phyloP scores from a whole-genome alignment of 2,888 invertebrate species.

The Aphelenchoides bicaudatus region DNA sequence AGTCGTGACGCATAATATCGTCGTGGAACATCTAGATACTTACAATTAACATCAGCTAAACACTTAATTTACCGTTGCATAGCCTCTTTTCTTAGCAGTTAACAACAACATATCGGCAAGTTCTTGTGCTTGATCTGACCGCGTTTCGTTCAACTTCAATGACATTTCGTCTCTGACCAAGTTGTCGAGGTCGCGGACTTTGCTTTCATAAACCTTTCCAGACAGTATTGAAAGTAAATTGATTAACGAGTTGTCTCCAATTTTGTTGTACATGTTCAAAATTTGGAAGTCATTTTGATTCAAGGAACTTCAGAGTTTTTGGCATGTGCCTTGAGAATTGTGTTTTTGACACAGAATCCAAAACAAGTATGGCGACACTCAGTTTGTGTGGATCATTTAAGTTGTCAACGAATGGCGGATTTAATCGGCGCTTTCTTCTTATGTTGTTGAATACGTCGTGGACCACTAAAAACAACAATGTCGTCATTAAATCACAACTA shows the following conservation, averaged over 20 bases:
- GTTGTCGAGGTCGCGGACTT: not conserved
- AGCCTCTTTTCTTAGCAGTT: too few relatives aligned
- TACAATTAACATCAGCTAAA: too few relatives aligned
- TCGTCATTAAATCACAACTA: too few relatives aligned
- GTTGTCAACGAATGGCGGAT: conserved; percentile 4
- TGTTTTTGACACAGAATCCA: conserved; percentile 40
- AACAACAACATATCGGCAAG: too few relatives aligned
- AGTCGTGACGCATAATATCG: conserved; percentile 17
- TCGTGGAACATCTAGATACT: too few relatives aligned
- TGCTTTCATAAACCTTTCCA: conserved; percentile 19
- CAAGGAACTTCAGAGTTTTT: conserved; percentile 67
- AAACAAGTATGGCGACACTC: conserved; percentile 21
- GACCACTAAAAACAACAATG: conserved; percentile 7
- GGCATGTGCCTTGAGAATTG: conserved; percentile 51
- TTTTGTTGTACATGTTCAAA: conserved; percentile 81
- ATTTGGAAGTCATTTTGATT: conserved; percentile 71
- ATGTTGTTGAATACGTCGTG: conserved; percentile 4
- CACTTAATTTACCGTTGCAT: too few relatives aligned
- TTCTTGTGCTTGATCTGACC: too few relatives aligned
- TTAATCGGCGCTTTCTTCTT: not conserved
- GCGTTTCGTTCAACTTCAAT: too few relatives aligned
- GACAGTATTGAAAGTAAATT: conserved; percentile 73
- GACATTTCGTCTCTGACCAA: conserved; percentile 60
- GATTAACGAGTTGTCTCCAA: conserved; percentile 86
- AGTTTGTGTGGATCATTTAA: conserved; percentile 25